Conservation (phyloP, 1,140 invertebrate genomes). For the Drosophila pandora region DNA sequence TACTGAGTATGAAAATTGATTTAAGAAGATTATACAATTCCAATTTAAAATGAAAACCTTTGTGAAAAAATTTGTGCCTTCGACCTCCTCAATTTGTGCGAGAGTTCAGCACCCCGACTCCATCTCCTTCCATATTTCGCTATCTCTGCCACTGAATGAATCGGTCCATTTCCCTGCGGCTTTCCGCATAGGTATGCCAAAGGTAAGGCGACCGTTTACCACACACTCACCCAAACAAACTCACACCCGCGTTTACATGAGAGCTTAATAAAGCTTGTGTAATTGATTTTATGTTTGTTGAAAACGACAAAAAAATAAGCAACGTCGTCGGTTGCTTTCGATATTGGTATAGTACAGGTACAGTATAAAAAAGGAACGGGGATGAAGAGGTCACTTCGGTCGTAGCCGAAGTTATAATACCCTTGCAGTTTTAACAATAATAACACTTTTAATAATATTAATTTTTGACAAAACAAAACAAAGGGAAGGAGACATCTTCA, state of each 20-base stretch:
- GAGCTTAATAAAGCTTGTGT: constrained; percentile 80
- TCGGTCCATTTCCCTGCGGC: constrained; percentile 43
- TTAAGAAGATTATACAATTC: background rate
- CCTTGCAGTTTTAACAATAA: no score
- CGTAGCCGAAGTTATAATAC: no score
- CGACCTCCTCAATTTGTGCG: background rate
- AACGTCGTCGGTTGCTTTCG: constrained; percentile 65
- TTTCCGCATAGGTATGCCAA: constrained; percentile 37
- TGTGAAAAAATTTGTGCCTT: background rate
- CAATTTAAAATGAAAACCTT: background rate
- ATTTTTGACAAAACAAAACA: no score
- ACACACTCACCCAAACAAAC: constrained; percentile 9
- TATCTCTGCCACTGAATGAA: background rate
- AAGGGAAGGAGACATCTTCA: no score
- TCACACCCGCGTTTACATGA: constrained; percentile 16
- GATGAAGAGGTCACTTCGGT: no score
- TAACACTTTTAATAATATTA: no score
- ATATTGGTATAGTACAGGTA: no score
- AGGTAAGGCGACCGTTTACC: constrained; percentile 21
- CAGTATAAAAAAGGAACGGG: no score
- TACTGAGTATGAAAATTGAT: background rate
- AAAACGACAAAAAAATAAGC: constrained; percentile 80
- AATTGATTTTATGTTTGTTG: constrained; percentile 81
- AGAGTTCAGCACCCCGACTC: background rate
- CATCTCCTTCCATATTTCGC: background rate